Conservation (phyloP, 23 tunicate genomes). For the Styela plicata region DNA sequence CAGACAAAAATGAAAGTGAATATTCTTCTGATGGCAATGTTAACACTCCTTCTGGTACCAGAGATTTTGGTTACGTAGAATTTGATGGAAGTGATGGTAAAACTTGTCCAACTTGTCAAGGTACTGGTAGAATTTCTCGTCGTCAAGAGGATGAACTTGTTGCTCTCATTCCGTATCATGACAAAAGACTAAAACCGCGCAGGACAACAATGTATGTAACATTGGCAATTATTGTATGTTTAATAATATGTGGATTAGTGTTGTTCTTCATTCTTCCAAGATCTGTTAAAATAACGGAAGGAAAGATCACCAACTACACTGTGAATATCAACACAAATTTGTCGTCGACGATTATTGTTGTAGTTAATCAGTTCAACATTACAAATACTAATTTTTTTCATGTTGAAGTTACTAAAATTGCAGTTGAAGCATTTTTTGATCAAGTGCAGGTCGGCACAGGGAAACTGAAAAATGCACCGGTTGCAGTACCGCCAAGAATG, state of each 20-base stretch:
- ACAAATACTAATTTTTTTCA: conserved; percentile 69
- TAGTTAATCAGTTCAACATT: conserved; percentile 55
- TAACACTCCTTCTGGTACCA: conserved; percentile 6
- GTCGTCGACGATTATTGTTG: conserved; percentile 45
- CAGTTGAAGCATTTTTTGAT: conserved; percentile 64
- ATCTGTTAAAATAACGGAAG: conserved; percentile 56
- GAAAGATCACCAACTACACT: conserved; percentile 33
- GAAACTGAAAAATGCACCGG: conserved; percentile 25
- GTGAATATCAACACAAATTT: conserved; percentile 45
- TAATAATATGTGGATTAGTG: conserved; percentile 50
- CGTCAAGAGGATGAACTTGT: conserved; percentile 87
- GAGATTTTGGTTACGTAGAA: conserved; percentile 78
- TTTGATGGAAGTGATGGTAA: conserved; percentile 88
- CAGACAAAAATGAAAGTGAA: background rate
- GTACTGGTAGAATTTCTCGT: conserved; percentile 93
- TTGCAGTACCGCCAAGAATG: conserved; percentile 23
- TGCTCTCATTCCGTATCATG: conserved; percentile 97
- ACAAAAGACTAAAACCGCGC: conserved; percentile 85
- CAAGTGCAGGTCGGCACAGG: conserved; percentile 60
- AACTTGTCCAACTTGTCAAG: conserved; percentile 98
- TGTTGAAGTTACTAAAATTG: conserved; percentile 37
- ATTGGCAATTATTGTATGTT: conserved; percentile 53
- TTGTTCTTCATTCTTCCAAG: conserved; percentile 88
- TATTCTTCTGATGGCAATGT: background rate
- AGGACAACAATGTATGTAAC: conserved; percentile 76